phyloP scores from a whole-genome alignment of 1,140 invertebrate genomes.

The Zaprionus davidi region DNA sequence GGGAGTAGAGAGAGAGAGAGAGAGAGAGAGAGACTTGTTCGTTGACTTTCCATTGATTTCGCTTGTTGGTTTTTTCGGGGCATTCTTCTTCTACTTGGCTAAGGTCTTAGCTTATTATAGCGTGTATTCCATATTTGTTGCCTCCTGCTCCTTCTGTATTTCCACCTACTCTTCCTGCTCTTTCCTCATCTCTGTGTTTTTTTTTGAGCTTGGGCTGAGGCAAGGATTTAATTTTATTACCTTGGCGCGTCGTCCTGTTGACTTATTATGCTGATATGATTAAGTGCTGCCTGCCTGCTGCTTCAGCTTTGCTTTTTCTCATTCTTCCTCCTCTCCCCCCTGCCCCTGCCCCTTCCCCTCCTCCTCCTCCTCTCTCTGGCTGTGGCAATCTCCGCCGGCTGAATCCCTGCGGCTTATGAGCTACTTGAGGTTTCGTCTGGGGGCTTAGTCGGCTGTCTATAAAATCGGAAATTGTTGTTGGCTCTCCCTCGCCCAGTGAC shows the following conservation, averaged over 20 bases:
- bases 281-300: slow-evolving; percentile 53
- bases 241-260: slow-evolving; percentile 49
- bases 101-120: slow-evolving; percentile 26
- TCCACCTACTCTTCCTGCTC: background rate
- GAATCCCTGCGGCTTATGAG: slow-evolving; percentile 20
- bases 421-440: slow-evolving; percentile 29
- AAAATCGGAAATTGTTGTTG: slow-evolving; percentile 23
- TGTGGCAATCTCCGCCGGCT: background rate
- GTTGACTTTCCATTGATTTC: slow-evolving; percentile 65
- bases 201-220: slow-evolving; percentile 36
- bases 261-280: slow-evolving; percentile 81
- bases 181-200: slow-evolving; percentile 26
- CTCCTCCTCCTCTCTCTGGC: background rate
- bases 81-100: slow-evolving; percentile 13
- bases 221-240: slow-evolving; percentile 82
- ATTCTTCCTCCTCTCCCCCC: background rate
- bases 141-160: background rate
- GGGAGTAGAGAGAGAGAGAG: background rate
- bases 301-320: background rate
- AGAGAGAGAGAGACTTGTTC: background rate
- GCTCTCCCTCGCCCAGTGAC: slow-evolving; percentile 10
- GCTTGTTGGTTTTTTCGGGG: slow-evolving; percentile 44
- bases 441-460: slow-evolving; percentile 31
- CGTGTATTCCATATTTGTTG: slow-evolving; percentile 9
- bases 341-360: background rate